Evolutionary conservation across 2,113 vertebrate species (phyloP), one percentile per base, ranked within the genome.

Genomic region (Daubentonia madagascariensis): DNA sequence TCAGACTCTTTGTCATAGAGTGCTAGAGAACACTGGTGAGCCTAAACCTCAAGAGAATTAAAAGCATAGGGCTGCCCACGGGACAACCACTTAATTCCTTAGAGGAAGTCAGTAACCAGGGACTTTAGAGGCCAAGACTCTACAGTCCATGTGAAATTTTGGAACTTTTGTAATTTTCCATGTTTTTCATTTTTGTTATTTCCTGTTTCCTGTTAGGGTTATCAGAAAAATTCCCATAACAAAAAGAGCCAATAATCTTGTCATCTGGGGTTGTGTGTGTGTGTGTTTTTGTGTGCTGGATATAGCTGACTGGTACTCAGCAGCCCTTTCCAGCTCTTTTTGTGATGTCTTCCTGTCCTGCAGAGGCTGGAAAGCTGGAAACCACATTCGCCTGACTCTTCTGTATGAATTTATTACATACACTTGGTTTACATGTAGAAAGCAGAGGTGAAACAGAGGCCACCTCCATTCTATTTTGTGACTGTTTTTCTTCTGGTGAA

Each of bases 381-480:
- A 50, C 18, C 6, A 25, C 28, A 43, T 83, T 89, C 68, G 37
- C 63, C 23, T 54, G 73, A 67, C 35, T 85, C 59, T 86, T 63
- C n/a, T 78, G 65, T 20, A 22, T 89, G 20, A 35, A 59, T 68
- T 85, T 85, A 70, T 72, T 72, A 65, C 43, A 68, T n/a, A 95
- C 23, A 54, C 52, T 83, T 80, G 59, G 5, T 63, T 96, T 88
- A 67, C 17, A 32, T 3, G 0, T 35, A 28, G 35, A 63, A 87
- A 88, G 59, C 65, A 91, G 63, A 76, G 94, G 50, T 73, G 63
- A 96, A 96, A 40, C 17, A 91, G 63, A 80, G 95, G 59, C 37
- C 50, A 40, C 78, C 32, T 89, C 40, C 9, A 11, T 52, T 91
- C 52, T 94, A n/a, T 61, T 16, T 48, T 37, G n/a, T 67, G 57